Evolutionary conservation across 1,140 invertebrate species (phyloP), one percentile per base, ranked within the genome.

Genomic region (Saxidomus purpurata): DNA sequence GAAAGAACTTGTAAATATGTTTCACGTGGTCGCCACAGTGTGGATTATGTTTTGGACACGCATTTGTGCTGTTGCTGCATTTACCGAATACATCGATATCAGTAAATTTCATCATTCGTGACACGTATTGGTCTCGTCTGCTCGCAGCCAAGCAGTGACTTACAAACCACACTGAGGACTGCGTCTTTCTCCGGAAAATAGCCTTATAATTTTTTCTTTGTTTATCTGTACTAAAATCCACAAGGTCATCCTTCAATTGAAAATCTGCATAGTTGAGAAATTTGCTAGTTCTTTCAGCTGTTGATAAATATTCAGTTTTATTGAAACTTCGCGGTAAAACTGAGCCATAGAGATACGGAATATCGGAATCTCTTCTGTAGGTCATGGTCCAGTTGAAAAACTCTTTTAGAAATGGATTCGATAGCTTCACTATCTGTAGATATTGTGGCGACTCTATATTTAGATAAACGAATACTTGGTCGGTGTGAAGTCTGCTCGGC

Each of bases 341-440:
- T 88, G 43, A 84, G 13, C 97, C 97, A 91, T 97, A 97, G 2
- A 97, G 97, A 2, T 97, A 96, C 0, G 97, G 97, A 34, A 98
- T 95, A 90, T 97, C 97, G 19, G 97, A 96, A 90, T 97, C 97
- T 22, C 93, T 96, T 95, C 97, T 96, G 90, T 97, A 98, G 1
- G 96, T 97, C 97, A 98, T 98, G 6, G 97, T 97, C 97, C 97
- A 98, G 93, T 98, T 98, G 91, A 97, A 98, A 38, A 92, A 69
- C 0, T 93, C 19, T 79, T 97, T 96, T 81, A 97, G 97, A 43
- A 96, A 91, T 4, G 92, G 93, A 43, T 97, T 88, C 28, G 93
- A 93, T 31, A 90, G 90, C 55, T 43, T 85, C 67, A 36, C 61
- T 63, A 13, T 6, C 22, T 63, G 38, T 17, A 77, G 13, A 63